phyloP scores from a whole-genome alignment of 23 tunicate species.

The Styela plicata region DNA sequence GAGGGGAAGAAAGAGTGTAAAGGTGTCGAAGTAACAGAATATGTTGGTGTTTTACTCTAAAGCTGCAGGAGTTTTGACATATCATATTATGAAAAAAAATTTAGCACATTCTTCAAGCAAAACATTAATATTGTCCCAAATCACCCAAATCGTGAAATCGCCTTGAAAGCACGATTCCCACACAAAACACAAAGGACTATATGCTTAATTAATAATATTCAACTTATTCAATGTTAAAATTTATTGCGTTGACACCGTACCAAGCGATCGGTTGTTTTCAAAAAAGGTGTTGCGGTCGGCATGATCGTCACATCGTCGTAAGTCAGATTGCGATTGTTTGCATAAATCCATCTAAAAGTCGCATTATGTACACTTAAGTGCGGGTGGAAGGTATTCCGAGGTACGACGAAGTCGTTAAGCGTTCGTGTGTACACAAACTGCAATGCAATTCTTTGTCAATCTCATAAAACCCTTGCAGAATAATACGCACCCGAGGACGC shows the following conservation, averaged over 20 bases:
- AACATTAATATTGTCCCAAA: too few relatives aligned
- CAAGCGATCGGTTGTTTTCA: background rate
- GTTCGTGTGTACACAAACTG: constrained; percentile 10
- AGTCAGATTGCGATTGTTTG: background rate
- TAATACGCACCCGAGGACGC: background rate
- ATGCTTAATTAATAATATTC: background rate
- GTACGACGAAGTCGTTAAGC: constrained; percentile 15
- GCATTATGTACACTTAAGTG: constrained; percentile 17
- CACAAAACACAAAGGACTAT: too few relatives aligned
- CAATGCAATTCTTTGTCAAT: background rate
- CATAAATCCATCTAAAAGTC: constrained; percentile 7
- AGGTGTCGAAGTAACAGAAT: too few relatives aligned
- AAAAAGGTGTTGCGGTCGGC: background rate
- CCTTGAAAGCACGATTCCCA: too few relatives aligned
- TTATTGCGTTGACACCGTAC: background rate
- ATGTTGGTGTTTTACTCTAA: too few relatives aligned
- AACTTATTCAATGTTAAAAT: background rate
- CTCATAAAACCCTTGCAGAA: background rate
- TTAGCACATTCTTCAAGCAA: too few relatives aligned
- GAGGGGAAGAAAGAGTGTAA: too few relatives aligned
- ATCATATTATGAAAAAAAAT: too few relatives aligned
- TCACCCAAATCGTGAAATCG: too few relatives aligned
- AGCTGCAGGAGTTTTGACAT: too few relatives aligned
- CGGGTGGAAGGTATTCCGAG: constrained; percentile 18
- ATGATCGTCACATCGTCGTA: background rate